Evolutionary conservation across 2,888 invertebrate species (phyloP), one percentile per base, ranked within the genome.

Genomic region (Panorpa germanica): DNA sequence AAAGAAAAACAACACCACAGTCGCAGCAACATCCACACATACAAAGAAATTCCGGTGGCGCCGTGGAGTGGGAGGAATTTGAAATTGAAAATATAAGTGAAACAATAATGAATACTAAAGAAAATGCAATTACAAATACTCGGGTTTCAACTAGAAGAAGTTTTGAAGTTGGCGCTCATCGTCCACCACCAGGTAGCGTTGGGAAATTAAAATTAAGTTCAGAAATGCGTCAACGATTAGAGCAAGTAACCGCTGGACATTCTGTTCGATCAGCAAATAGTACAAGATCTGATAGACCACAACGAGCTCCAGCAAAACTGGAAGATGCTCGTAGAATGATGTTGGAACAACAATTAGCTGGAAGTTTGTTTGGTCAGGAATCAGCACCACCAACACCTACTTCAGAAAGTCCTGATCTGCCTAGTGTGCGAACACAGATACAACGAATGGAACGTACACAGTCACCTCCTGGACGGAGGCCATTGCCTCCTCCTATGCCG

Each of bases 201-300:
- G 88, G 90, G 1, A 90, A 90, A 49, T 53, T 90, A 2, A 81
- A 86, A 43, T 65, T 90, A 6, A 86, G 85, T 45, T 80, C 82
- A 0, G 88, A 90, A 56, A 90, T 90, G 88, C 66, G 85, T 9
- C 80, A 83, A 44, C 65, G 88, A 37, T 50, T 90, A 35, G 90
- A 90, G 49, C 70, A 78, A 48, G 85, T 88, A 0, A 88, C 86
- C 0, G 80, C 85, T 0, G 82, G 80, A 41, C 85, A 86, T 49
- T 85, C 83, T 3, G 75, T 86, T 1, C 61, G 85, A 13, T 74
- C 71, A 1, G 77, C 78, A 8, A 67, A 76, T 5, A 76, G 77
- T 10, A 71, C 71, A 13, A 59, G 62, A 7, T 62, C 67, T 1
- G 80, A 82, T 40, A 71, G 71, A 37, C 63, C 64, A 3, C 70